Conservation (phyloP, 1,140 invertebrate genomes). For the Brachionus plicatilis region DNA sequence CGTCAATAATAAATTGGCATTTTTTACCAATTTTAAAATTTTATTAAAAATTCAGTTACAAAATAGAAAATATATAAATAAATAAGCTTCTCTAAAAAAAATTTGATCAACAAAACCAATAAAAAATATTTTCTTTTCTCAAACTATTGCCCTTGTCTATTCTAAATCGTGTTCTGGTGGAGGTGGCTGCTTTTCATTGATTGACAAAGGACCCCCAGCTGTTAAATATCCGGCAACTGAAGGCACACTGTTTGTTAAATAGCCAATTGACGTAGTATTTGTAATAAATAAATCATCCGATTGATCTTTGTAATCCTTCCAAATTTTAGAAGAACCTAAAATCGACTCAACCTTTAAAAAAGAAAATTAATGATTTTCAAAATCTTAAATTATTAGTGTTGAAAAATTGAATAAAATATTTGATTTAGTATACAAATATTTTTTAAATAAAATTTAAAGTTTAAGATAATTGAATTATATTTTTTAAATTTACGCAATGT, state of each 20-base stretch:
- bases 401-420: no score
- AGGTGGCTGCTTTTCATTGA: conserved; percentile 28
- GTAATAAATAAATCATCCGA: conserved; percentile 90
- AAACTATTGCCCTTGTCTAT: neutral
- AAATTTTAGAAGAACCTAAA: conserved; percentile 76
- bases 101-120: neutral
- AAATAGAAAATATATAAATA: neutral
- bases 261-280: conserved; percentile 16
- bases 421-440: no score
- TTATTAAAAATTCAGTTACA: neutral
- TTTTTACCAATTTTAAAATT: neutral
- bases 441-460: no score
- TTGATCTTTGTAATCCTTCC: conserved; percentile 94
- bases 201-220: neutral
- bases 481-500: no score
- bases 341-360: conserved; percentile 64
- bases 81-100: conserved; percentile 13
- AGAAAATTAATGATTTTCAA: no score
- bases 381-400: no score
- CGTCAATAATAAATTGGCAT: no score
- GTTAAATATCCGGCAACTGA: conserved; percentile 36
- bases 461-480: no score
- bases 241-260: conserved; percentile 35
- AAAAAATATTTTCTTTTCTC: neutral
- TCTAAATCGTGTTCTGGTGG: conserved; percentile 25